phyloP scores from a whole-genome alignment of 1,140 invertebrate genomes.

The Solen grandis region DNA sequence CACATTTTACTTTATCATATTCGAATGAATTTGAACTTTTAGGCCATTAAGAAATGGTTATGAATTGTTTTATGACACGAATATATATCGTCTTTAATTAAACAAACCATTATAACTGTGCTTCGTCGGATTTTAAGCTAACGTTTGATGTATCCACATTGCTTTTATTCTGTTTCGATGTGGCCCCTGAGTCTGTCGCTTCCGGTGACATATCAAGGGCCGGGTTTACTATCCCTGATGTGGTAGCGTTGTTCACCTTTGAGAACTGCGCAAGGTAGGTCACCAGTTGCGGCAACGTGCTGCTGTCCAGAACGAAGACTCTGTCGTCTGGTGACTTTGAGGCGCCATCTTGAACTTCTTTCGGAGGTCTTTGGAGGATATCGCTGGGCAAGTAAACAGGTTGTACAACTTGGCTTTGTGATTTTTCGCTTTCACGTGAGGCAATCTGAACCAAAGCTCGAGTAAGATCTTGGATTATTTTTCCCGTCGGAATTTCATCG shows the following conservation, averaged over 20 bases:
- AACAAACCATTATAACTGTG: too few species aligned
- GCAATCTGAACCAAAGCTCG: slow-evolving; percentile 67
- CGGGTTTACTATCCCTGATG: neutral
- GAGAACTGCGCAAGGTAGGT: slow-evolving; percentile 30
- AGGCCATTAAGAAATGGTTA: too few species aligned
- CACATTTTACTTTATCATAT: too few species aligned
- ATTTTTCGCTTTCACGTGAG: slow-evolving; percentile 33
- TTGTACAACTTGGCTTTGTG: slow-evolving; percentile 9
- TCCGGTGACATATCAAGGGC: slow-evolving; percentile 21
- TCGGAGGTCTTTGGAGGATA: neutral
- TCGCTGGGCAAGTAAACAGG: slow-evolving; percentile 45
- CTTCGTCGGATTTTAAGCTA: too few species aligned
- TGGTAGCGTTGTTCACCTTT: neutral
- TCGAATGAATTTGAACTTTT: too few species aligned
- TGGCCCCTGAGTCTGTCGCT: neutral
- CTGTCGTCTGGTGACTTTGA: neutral
- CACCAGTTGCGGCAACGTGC: slow-evolving; percentile 20
- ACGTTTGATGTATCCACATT: too few species aligned
- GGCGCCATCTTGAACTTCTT: neutral
- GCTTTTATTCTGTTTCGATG: neutral
- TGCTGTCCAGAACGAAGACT: slow-evolving; percentile 41
- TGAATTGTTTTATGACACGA: too few species aligned
- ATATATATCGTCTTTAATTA: too few species aligned
- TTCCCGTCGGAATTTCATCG: slow-evolving; percentile 12
- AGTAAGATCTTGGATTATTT: slow-evolving; percentile 67